Conservation (phyloP, 1,140 invertebrate species). For the Panonychus citri region DNA sequence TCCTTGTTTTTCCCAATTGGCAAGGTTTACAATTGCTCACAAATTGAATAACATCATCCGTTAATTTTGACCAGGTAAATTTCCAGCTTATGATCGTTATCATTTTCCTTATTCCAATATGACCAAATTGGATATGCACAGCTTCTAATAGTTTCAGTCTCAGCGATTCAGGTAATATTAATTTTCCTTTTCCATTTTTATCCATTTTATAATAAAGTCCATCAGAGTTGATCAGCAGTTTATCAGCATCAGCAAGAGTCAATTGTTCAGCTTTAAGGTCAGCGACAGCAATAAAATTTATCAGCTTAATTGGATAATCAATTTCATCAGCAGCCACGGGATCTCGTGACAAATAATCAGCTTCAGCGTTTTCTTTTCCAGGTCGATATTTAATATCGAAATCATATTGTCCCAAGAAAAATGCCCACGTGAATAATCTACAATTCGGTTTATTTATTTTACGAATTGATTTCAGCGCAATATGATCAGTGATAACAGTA, state of each 20-base stretch:
- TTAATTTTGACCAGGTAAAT: not conserved
- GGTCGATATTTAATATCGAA: constrained; percentile 10
- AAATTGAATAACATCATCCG: not conserved
- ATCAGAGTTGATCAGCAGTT: too few relatives aligned
- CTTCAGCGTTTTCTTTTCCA: constrained; percentile 6
- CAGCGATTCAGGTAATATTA: not conserved
- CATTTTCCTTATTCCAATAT: not conserved
- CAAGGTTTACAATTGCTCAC: not conserved
- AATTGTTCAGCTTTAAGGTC: too few relatives aligned
- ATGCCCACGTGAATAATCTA: constrained; percentile 10
- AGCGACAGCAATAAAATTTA: too few relatives aligned
- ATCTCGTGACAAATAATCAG: constrained; percentile 6
- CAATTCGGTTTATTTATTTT: not conserved
- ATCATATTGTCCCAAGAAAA: constrained; percentile 20
- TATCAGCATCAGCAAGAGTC: too few relatives aligned
- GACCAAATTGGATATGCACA: not conserved
- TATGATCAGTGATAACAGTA: constrained; percentile 25
- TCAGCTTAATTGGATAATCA: too few relatives aligned
- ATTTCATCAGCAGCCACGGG: too few relatives aligned
- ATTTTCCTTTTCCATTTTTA: too few relatives aligned
- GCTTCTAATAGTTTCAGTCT: not conserved
- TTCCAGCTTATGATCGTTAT: not conserved
- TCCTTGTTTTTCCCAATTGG: not conserved
- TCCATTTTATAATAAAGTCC: too few relatives aligned
- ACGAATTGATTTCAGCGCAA: not conserved